Conservation (phyloP, 1,140 invertebrate species). For the Eueides isabella region DNA sequence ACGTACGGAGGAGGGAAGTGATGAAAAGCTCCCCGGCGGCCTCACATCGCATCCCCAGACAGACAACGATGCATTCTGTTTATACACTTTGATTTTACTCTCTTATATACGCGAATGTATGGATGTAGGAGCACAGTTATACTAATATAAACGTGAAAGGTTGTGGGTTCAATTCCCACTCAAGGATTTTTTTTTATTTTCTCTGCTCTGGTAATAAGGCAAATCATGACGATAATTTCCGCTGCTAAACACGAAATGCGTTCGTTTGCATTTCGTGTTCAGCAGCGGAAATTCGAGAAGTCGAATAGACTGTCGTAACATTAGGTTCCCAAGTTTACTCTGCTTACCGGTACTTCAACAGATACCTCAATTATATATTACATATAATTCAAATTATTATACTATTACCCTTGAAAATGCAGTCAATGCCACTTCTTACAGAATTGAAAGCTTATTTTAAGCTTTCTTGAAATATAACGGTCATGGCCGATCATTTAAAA, state of each 20-base stretch:
- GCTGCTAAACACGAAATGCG: too few relatives aligned
- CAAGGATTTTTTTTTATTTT: too few relatives aligned
- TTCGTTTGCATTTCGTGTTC: too few relatives aligned
- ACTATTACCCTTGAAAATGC: constrained; percentile 3
- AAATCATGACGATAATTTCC: too few relatives aligned
- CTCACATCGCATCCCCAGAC: constrained; percentile 19
- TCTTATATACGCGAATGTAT: not conserved
- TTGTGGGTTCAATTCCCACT: not conserved
- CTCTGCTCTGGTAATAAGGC: too few relatives aligned
- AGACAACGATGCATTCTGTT: constrained; percentile 35
- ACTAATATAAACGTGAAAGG: not conserved
- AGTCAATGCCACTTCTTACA: constrained; percentile 3
- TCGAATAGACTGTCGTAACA: not conserved
- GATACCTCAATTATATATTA: not conserved
- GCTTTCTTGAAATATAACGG: constrained; percentile 5
- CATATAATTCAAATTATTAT: constrained; percentile 2
- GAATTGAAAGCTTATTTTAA: not conserved
- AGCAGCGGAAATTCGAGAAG: not conserved
- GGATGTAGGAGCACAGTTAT: not conserved
- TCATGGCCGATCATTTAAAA: constrained; percentile 6
- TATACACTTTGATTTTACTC: constrained; percentile 20
- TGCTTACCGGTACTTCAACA: not conserved
- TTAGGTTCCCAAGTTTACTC: not conserved
- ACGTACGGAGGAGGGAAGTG: constrained; percentile 23
- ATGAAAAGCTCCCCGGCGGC: constrained; percentile 42